Evolutionary conservation across 2,113 vertebrate species (phyloP), one percentile per base, ranked within the genome.

Genomic region (Sapayoa aenigma): DNA sequence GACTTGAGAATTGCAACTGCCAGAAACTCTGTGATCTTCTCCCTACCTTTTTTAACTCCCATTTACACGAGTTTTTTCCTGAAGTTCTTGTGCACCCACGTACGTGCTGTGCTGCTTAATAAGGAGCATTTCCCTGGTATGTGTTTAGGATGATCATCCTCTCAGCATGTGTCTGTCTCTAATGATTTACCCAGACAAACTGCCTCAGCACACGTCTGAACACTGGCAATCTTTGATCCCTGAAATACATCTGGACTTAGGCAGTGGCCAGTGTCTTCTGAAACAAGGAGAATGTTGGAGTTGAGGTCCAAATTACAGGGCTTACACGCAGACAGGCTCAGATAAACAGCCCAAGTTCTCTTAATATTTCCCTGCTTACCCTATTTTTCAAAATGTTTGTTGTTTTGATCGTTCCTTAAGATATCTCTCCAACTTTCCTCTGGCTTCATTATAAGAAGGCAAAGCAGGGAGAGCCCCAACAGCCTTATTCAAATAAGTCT

Each of bases 331-430:
- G 82, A 23, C 82, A 80, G 63, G 35, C 67, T 91, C 55, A 52
- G 55, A 92, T 91, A 88, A 95, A 94, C 85, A 95, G 69, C 84
- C 53, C 28, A 7, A 62, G 72, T 84, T 91, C 94, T 92, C 59
- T 52, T 90, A 74, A 63, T 77, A 42, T 91, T 95, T 94, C 78
- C 50, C 55, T 69, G 50, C 79, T 83, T 87, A 62, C 42, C 47
- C 93, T 67, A 37, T 94, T 94, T 95, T 88, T 93, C 87, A 93
- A 81, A 80, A 83, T 89, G 82, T 95, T 95, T 94, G 66, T 84
- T 96, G 76, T 90, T 95, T 93, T 93, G 90, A 88, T 94, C 20
- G 6, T 83, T 96, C 59, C 56, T 46, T 95, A 93, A 90, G 90
- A 95, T 93, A 86, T 50, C 39, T 74, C 67, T 95, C 92, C 95